Evolutionary conservation across 2,797 vertebrate species (phyloP), one percentile per base, ranked within the genome.

Genomic region (Pachyuromys duprasi): DNA sequence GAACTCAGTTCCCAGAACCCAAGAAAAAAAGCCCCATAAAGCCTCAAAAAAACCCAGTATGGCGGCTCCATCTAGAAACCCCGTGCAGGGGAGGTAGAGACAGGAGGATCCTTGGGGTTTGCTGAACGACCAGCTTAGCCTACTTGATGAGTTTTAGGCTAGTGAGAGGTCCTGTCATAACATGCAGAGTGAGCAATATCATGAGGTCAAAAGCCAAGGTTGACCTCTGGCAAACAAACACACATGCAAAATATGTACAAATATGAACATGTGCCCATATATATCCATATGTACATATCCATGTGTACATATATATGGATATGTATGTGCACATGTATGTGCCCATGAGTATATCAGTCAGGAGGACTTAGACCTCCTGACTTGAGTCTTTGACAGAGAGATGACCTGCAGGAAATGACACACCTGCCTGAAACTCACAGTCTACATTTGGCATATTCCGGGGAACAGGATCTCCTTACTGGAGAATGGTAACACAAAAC

Each of bases 401-500:
- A 36, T 17, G 3, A 17, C 57, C 74, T 31, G 22, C 36, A 17
- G 89, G 57, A 81, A 74, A 26, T 0, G 8, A 39, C 28, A 7
- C n/a, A 15, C 42, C 9, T 0, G 36, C 62, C 69, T 28, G 53
- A 26, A 69, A 78, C 0, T 8, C 18, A 2, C 18, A 26, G n/a
- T 18, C n/a, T 57, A n/a, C 6, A 4, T 18, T 24, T 13, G 22
- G 8, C n/a, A 36, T 0, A 63, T 12, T 42, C 24, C 31, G 0
- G 6, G 70, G 49, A 39, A 72, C 11, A 33, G 22, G 3, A 14
- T 5, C 49, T 57, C 9, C 80, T 81, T 42, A 2, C 20, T 18
- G 4, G 14, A 63, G 36, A 42, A 65, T 20, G 63, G 5, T 7
- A 9, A 24, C 14, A 1, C 31, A 57, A 87, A 95, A 74, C 39